These are phyloP conservation scores for Cartodere bifasciata DNA, from an alignment of 2,888 invertebrate genomes.

Conservation along the genomic window DNA sequence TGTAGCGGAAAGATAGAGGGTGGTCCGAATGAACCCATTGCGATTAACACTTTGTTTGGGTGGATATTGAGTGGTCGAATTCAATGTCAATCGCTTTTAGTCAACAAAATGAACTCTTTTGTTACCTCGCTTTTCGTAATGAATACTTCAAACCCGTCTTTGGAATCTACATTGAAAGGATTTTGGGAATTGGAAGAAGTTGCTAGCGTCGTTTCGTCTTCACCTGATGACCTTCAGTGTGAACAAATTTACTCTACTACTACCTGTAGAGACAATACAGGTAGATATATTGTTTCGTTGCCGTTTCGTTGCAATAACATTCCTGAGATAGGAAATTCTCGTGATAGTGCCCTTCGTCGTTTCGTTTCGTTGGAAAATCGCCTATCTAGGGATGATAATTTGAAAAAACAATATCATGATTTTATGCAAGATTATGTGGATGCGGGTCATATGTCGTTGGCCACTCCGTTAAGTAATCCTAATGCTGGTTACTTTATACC, in stretches of 20 bases:
- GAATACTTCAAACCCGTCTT: too few species aligned
- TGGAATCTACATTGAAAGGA: constrained; percentile 1
- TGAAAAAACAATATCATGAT: constrained; percentile 3
- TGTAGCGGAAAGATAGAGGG: background rate
- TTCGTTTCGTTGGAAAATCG: constrained; percentile 6
- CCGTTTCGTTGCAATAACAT: background rate
- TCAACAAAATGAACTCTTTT: background rate
- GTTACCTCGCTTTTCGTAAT: background rate
- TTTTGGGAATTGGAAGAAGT: constrained; percentile 8
- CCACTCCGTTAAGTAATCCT: background rate
- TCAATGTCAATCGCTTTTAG: background rate
- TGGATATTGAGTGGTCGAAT: constrained; percentile 2
- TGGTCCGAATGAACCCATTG: background rate
- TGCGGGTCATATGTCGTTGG: constrained; percentile 8
- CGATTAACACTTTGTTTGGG: constrained; percentile 3
- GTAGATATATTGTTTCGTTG: constrained; percentile 4
- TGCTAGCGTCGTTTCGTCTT: background rate
- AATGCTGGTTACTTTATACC: constrained; percentile 9
- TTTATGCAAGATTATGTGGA: constrained; percentile 12
- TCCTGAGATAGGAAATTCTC: background rate
- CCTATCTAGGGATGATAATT: background rate
- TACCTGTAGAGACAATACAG: constrained; percentile 1
- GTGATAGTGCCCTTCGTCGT: constrained; percentile 3
- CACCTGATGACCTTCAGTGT: constrained; percentile 2
- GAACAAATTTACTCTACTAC: constrained; percentile 3